Base-by-base conservation (phyloP, 2,113 vertebrate genomes). In the Anguilla rostrata region DNA sequence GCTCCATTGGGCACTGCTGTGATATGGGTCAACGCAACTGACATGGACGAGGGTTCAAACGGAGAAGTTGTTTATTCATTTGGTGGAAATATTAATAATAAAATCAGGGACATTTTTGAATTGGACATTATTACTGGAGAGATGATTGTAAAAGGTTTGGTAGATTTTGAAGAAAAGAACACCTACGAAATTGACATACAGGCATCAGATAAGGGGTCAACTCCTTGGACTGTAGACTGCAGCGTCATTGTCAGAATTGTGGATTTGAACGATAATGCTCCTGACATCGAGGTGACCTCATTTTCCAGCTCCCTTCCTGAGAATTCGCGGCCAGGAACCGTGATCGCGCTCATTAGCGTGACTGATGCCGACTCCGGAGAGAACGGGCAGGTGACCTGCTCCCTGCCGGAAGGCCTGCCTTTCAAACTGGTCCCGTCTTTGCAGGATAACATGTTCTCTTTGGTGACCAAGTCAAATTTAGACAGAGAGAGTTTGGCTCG, bases 231-330 rank as follows among this genome's bases (percentile, higher is more conserved):
- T 0, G 66, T 89, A 6, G 84, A 93, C 15, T 93, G 90, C 83
- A 94, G 22, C 34, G 91, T 95, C 6, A 88, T 90, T 1, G 91
- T 95, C 34, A 90, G 92, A 11, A 86, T 95, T 39, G 57, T 92
- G 2, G 94, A 95, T 20, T 0, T 93, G 20, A 95, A 95, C 49
- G 95, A 95, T 84, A 98, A 98, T 5, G 90, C 91, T 1, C 98
- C 97, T 0, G 96, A 97, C 79, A 96, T 99, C 86, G 93, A 97
- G 84, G 91, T 98, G 80, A 98, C 96, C 0, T 97, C 97, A 18
- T 91, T 97, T 89, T 97, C 97, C 9, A 97, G 95, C 81, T 94
- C 96, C 1, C 92, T 98, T 43, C 75, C 87, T 0, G 94, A 95
- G 83, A 88, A 95, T 82, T 89, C 90, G 0, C 91, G 86, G 53